Evolutionary conservation across 2,797 vertebrate genomes (phyloP).

Genomic region (Strix occidentalis): DNA sequence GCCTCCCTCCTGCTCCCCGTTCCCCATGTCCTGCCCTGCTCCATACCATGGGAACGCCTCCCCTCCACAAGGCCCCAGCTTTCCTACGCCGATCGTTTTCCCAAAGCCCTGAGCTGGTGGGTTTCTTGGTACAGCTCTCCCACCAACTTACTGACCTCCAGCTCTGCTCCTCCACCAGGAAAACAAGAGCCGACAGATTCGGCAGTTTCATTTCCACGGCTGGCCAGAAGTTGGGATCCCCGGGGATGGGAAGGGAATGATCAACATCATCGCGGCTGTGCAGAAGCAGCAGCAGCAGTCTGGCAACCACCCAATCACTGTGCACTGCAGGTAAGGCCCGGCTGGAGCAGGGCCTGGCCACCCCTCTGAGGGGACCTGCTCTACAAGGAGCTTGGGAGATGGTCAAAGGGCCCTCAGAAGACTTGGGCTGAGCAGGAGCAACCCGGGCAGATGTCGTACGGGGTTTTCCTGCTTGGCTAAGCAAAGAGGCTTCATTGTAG

Average conservation of each 20-base stretch:
- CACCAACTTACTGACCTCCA: not conserved
- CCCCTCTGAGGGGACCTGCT: not conserved
- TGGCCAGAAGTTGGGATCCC: slow-evolving; percentile 99
- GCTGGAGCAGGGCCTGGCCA: not conserved
- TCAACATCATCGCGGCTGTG: slow-evolving; percentile 95
- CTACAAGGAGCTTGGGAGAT: not conserved
- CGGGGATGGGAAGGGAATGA: slow-evolving; percentile 95
- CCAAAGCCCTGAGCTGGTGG: not conserved
- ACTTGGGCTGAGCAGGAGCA: not conserved
- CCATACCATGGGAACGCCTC: rapidly evolving
- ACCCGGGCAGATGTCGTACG: rapidly evolving
- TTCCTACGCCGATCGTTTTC: rapidly evolving
- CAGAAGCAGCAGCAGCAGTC: slow-evolving; percentile 99
- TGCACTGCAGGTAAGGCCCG: slow-evolving; percentile 91
- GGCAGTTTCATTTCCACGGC: slow-evolving; percentile 97
- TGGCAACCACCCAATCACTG: slow-evolving; percentile 97
- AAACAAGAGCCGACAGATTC: slow-evolving; percentile 92
- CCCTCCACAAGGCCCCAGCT: not conserved
- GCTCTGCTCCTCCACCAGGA: slow-evolving; percentile 78
- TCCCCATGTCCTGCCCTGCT: not conserved
- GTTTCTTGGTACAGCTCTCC: not conserved
- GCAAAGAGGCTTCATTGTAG: not conserved
- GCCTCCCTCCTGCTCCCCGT: not conserved
- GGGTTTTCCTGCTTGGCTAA: not conserved
- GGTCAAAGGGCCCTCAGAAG: not conserved